phyloP scores from a whole-genome alignment of 2,888 invertebrate genomes.

The Luperina nickerlii region DNA sequence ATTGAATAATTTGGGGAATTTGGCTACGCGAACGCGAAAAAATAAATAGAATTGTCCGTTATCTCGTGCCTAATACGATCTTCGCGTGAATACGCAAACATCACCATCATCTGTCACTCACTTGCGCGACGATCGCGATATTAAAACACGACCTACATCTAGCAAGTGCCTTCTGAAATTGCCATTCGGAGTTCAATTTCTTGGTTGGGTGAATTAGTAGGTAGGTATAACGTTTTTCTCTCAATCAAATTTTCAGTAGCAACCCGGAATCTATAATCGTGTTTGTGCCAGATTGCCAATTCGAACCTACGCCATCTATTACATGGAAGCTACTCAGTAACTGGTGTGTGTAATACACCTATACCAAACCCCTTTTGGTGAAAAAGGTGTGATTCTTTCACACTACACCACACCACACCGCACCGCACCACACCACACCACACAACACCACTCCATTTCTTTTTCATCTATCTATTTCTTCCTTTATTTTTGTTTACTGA shows the following conservation, averaged over 20 bases:
- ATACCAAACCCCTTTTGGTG: not conserved
- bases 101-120: not conserved
- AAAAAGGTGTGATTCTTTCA: not conserved
- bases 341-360: not conserved
- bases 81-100: not conserved
- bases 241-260: not conserved
- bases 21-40: not conserved
- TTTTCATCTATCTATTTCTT: too few species aligned
- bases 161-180: not conserved
- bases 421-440: too few species aligned
- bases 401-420: too few species aligned
- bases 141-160: not conserved
- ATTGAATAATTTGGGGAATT: not conserved
- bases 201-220: not conserved
- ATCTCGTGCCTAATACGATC: not conserved
- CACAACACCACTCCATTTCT: too few species aligned
- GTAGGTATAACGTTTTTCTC: not conserved
- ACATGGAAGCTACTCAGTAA: not conserved
- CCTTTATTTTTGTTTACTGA: too few species aligned
- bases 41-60: not conserved
- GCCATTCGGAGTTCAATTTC: not conserved
- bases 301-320: not conserved
- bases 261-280: not conserved
- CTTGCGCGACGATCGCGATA: not conserved
- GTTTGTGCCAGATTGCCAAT: not conserved